Conservation (phyloP, 2,888 invertebrate genomes). For the Stenodema calcarata region DNA sequence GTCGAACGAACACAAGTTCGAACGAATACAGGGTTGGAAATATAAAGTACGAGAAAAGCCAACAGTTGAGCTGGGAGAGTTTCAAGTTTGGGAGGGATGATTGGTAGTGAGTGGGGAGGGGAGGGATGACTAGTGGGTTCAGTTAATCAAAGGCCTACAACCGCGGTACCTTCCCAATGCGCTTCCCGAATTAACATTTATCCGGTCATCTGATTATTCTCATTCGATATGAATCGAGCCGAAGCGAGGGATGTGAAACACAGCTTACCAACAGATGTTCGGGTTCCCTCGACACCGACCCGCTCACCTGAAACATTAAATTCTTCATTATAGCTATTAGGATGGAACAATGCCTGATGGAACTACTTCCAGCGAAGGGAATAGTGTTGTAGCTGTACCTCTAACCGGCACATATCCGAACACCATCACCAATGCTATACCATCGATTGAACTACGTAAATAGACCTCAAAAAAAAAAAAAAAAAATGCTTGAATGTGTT, state of each 20-base stretch:
- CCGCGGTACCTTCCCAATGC: background rate
- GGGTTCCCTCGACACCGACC: background rate
- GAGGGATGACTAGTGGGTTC: background rate
- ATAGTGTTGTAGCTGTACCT: background rate
- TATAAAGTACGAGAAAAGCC: background rate
- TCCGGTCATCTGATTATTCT: background rate
- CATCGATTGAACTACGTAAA: no score
- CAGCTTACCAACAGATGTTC: background rate
- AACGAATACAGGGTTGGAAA: background rate
- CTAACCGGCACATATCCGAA: no score
- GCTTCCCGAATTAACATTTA: background rate
- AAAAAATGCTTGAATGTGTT: no score
- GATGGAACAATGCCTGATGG: background rate
- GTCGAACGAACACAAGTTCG: background rate
- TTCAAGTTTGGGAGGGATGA: background rate
- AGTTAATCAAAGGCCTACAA: background rate
- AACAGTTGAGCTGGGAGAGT: background rate
- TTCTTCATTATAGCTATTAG: background rate
- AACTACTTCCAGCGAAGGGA: background rate
- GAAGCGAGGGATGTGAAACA: background rate
- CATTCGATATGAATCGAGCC: background rate
- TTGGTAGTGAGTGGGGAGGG: no score
- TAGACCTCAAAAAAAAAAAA: no score
- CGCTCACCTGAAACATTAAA: background rate
- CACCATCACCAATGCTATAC: no score